Evolutionary conservation across 2,113 vertebrate species (phyloP).

Genomic region (Elanoides forficatus): DNA sequence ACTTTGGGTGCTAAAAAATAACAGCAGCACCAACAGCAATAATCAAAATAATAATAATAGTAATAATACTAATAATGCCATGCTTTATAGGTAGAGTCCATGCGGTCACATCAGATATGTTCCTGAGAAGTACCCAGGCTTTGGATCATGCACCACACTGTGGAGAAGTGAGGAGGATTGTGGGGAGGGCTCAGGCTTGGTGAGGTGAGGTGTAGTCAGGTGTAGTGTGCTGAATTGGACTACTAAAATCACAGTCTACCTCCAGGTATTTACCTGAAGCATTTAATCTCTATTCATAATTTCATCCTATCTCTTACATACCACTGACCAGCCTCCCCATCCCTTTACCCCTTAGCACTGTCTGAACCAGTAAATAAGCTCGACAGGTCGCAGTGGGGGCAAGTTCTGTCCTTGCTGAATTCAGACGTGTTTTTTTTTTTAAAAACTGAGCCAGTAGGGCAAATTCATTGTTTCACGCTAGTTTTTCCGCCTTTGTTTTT

Average conservation of each 20-base stretch:
- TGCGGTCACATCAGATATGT: accelerated
- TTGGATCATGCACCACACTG: background rate
- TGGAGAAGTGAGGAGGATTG: background rate
- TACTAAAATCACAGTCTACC: background rate
- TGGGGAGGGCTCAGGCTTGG: background rate
- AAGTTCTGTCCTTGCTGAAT: background rate
- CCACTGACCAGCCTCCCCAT: too few species aligned
- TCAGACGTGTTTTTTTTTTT: accelerated
- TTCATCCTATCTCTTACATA: background rate
- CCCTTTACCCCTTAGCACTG: background rate
- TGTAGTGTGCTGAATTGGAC: background rate
- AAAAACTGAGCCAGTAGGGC: background rate
- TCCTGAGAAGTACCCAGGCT: background rate
- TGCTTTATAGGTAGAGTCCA: background rate
- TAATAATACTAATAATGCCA: background rate
- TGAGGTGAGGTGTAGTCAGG: background rate
- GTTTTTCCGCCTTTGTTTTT: background rate
- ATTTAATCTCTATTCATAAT: background rate
- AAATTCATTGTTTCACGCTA: background rate
- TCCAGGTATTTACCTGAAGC: background rate
- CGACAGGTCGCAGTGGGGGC: accelerated
- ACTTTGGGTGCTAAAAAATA: background rate
- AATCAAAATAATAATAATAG: background rate
- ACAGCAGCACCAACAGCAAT: background rate
- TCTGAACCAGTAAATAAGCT: background rate